Evolutionary conservation across 2,113 vertebrate genomes (phyloP).

Genomic region (Alligator mississippiensis): DNA sequence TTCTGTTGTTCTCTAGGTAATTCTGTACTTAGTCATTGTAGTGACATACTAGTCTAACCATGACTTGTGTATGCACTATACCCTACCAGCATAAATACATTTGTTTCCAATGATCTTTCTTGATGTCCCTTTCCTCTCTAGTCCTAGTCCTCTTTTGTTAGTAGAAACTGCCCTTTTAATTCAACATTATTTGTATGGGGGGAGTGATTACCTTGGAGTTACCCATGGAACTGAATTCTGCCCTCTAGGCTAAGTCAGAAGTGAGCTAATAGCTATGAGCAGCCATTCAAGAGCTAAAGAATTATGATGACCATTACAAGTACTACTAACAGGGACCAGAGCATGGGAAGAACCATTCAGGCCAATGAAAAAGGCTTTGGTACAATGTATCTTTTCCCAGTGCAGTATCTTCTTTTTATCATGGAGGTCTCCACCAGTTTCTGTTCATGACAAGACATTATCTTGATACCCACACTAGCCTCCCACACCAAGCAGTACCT

Average conservation of each 20-base stretch:
- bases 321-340: neutral
- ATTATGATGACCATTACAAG: accelerated
- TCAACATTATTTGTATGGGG: no score
- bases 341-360: neutral
- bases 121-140: no score
- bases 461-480: neutral
- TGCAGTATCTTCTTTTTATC: neutral
- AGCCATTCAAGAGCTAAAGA: neutral
- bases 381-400: neutral
- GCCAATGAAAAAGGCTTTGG: neutral
- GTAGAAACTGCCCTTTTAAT: no score
- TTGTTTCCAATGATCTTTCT: no score
- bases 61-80: no score
- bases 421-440: neutral
- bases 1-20: no score
- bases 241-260: accelerated
- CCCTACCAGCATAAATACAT: no score
- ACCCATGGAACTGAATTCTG: accelerated
- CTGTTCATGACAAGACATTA: neutral
- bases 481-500: neutral
- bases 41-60: no score
- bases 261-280: accelerated
- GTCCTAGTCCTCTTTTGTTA: no score
- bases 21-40: no score
- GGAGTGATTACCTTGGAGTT: neutral